Evolutionary conservation across 2,797 vertebrate species (phyloP), one percentile per base, ranked within the genome.

Genomic region (Anguilla obscura): DNA sequence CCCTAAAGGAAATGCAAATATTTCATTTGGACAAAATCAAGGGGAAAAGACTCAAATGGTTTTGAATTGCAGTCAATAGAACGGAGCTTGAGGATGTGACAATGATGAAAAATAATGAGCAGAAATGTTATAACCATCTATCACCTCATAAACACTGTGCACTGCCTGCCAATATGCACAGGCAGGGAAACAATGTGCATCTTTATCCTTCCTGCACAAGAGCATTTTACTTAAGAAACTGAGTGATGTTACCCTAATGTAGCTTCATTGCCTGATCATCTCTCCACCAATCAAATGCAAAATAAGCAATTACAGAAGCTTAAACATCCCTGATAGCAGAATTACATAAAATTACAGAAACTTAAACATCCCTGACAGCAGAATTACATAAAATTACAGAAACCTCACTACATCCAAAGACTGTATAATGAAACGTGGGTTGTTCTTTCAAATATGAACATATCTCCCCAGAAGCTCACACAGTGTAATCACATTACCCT

Each of bases 1-100:
- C 95, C 96, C 95, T 95, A 94, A 90, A 95, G 96, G 95, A 96
- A 97, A 97, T 96, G 96, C 95, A 96, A 95, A 96, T 97, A 96
- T 98, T 98, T 97, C 95, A 97, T 96, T 96, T 97, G 96, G 96
- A 97, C 91, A 36, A 90, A 89, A 87, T 90, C 90, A 89, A 88
- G 52, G 27, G 45, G 60, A 27, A 85, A 86, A 90, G 91, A 90
- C 93, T 91, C 91, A 86, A 93, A 91, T 91, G 91, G 93, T 94
- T 94, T 90, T 85, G 16, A 90, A 69, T 54, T 71, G 69, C 71
- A 24, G 82, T 76, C 71, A 83, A 56, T 36, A 50, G 27, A 24
- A 69, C 5, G 40, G 40, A 24, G 21, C 12, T 30, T 74, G 63
- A 24, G 45, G 9, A 50, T 50, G 45, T 69, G 33, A 82, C 45